Evolutionary conservation across 2,888 invertebrate species (phyloP), one percentile per base, ranked within the genome.

Genomic region (Mimachlamys varia): DNA sequence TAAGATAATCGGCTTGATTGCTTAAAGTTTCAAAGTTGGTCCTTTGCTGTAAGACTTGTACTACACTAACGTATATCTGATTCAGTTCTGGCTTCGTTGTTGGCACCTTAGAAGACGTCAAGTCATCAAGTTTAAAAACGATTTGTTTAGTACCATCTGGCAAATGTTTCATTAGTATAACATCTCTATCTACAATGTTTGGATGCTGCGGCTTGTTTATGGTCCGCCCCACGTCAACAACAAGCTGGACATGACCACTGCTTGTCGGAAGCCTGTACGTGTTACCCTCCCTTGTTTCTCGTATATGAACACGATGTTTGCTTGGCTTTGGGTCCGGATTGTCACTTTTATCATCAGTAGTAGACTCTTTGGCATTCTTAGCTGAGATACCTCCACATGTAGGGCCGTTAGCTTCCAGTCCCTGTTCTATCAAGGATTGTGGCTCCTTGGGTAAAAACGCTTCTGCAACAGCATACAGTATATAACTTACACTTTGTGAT

Each of bases 1-100:
- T 93, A 89, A 95, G 92, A 91, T 96, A 95, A 10, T 95, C 94
- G 33, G 91, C 91, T 88, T 94, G 93, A 44, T 93, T 92, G 1
- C 91, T 90, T n/a, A 96, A 92, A 13, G 92, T 88, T 10, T 92
- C 91, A 90, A 96, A 94, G 91, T 96, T 96, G 38, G 96, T 95
- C 55, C 92, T 93, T 58, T 94, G 93, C 62, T 94, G 92, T n/a
- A 96, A 89, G 58, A 94, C 92, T n/a, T 93, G 91, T 19, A 94
- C 92, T 12, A 95, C 87, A 49, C 94, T 93, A 44, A 94, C 92
- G 92, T 95, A 96, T 49, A 95, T 92, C 90, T 95, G 93, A 91
- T 94, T 94, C 19, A 95, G 90, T 33, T 93, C 92, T 37, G 94
- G 90, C 76, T 87, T 88, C 37, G 19, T 89, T 89, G 88, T 90